phyloP scores from a whole-genome alignment of 2,113 vertebrate species.

The Urocitellus parryii region DNA sequence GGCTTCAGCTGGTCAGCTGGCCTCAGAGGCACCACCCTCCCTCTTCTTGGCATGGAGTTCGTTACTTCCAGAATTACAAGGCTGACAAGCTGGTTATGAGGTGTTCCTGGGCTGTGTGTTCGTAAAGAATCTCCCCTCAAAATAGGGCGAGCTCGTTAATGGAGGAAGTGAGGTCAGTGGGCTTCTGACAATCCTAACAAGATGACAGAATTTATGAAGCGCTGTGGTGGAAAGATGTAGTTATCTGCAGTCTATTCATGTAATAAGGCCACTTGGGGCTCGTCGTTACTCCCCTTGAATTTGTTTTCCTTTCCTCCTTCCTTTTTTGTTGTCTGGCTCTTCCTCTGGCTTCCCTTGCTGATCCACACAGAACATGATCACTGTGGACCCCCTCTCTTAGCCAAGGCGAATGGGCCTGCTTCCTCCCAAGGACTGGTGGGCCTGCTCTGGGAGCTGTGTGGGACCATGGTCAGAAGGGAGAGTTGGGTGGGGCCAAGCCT shows the following conservation, averaged over 20 bases:
- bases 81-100: conserved; percentile 65
- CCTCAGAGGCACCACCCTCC: neutral
- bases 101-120: conserved; percentile 56
- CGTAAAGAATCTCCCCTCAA: conserved; percentile 71
- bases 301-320: conserved; percentile 89
- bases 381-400: conserved; percentile 84
- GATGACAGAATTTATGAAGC: conserved; percentile 95
- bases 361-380: conserved; percentile 86
- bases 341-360: conserved; percentile 84
- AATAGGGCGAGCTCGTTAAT: conserved; percentile 87
- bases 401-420: conserved; percentile 83
- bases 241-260: conserved; percentile 91
- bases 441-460: neutral
- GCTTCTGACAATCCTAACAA: conserved; percentile 92
- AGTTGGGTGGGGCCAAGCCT: neutral
- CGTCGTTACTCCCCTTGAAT: conserved; percentile 87
- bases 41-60: neutral
- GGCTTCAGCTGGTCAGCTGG: neutral
- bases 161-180: conserved; percentile 91
- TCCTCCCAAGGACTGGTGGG: neutral
- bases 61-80: conserved; percentile 38
- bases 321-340: conserved; percentile 88
- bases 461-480: neutral
- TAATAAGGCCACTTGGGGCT: conserved; percentile 96
- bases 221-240: conserved; percentile 87